phyloP scores from a whole-genome alignment of 2,113 vertebrate species.

The Poeciliopsis retropinna region DNA sequence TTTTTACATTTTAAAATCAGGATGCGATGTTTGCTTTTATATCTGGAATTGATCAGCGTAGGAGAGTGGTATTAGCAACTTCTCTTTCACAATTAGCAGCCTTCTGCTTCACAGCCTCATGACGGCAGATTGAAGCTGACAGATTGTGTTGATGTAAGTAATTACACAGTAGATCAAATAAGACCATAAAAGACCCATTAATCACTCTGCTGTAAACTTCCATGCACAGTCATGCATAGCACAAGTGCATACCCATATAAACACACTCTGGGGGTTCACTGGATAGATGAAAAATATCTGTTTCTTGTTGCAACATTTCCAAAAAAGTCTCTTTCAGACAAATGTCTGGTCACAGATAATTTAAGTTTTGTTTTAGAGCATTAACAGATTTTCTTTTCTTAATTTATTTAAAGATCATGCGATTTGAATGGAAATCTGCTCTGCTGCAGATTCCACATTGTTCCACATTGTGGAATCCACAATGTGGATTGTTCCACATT shows the following conservation, averaged over 20 bases:
- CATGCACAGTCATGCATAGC: conserved; percentile 4
- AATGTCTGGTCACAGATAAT: background rate
- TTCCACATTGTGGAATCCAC: no score
- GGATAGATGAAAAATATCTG: no score
- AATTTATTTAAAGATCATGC: conserved; percentile 6
- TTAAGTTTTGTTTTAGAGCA: conserved; percentile 22
- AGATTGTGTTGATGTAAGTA: conserved; percentile 74
- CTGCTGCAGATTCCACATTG: conserved; percentile 30
- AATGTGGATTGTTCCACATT: conserved; percentile 24
- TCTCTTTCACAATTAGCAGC: conserved; percentile 29
- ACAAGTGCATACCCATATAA: background rate
- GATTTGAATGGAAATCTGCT: conserved; percentile 34
- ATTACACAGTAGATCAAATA: conserved; percentile 75
- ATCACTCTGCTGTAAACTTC: conserved; percentile 45
- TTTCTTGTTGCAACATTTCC: conserved; percentile 9
- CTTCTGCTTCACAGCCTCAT: conserved; percentile 39
- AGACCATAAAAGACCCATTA: conserved; percentile 69
- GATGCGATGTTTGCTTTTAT: background rate
- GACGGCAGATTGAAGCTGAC: conserved; percentile 65
- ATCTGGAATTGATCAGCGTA: conserved; percentile 16
- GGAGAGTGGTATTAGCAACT: conserved; percentile 28
- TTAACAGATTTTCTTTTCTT: conserved; percentile 21
- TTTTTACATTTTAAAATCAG: background rate
- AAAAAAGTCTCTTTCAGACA: conserved; percentile 15
- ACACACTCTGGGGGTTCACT: conserved; percentile 1